phyloP scores from a whole-genome alignment of 1,140 invertebrate genomes.

The Mactra quadrangularis region DNA sequence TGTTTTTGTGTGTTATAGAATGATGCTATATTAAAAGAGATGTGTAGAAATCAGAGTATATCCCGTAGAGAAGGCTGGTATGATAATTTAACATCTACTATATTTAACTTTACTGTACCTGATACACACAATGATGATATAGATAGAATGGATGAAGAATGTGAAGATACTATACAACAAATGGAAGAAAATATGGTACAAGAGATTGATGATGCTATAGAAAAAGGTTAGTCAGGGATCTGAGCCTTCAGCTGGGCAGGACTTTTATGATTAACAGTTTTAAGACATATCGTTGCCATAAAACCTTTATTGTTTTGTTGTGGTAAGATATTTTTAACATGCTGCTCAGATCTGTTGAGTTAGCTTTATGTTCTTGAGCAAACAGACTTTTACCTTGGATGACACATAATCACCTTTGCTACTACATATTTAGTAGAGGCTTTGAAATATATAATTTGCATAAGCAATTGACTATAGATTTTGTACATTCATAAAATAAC shows the following conservation, averaged over 20 bases:
- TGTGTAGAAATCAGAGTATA: slow-evolving; percentile 66
- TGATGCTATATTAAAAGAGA: slow-evolving; percentile 62
- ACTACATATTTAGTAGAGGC: too few species aligned
- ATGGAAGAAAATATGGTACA: slow-evolving; percentile 57
- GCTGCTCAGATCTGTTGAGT: too few species aligned
- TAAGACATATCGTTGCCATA: too few species aligned
- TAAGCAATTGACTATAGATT: too few species aligned
- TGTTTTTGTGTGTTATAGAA: slow-evolving; percentile 25
- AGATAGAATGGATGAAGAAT: slow-evolving; percentile 54
- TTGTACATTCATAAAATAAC: too few species aligned
- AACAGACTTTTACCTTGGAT: too few species aligned
- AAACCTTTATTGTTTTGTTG: too few species aligned
- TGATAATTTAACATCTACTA: slow-evolving; percentile 66
- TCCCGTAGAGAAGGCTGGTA: slow-evolving; percentile 73
- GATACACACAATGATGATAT: slow-evolving; percentile 46
- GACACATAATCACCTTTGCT: too few species aligned
- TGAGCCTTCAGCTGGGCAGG: background rate
- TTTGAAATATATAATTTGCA: too few species aligned
- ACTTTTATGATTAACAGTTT: too few species aligned
- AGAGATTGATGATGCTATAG: slow-evolving; percentile 62
- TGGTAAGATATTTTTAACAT: too few species aligned
- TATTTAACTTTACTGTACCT: slow-evolving; percentile 65
- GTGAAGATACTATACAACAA: slow-evolving; percentile 35
- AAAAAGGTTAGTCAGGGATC: slow-evolving; percentile 57
- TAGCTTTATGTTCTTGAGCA: too few species aligned